Conservation (phyloP, 2,113 vertebrate genomes). For the Hylia prasina region DNA sequence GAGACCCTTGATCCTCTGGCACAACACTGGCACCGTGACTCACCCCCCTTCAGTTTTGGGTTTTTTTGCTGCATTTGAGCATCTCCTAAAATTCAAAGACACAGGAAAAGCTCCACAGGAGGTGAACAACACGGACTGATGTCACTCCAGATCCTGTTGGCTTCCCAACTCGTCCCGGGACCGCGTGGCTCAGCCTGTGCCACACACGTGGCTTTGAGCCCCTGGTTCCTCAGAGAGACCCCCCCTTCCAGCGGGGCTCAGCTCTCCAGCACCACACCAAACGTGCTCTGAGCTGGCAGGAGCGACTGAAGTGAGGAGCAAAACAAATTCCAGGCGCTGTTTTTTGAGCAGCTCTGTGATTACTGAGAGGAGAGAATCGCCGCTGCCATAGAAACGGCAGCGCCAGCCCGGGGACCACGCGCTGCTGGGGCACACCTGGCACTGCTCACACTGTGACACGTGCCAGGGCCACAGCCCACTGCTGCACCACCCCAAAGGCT, state of each 20-base stretch:
- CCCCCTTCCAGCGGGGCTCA: neutral
- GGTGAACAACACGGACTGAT: rapidly evolving
- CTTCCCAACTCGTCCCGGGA: rapidly evolving
- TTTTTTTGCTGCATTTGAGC: neutral
- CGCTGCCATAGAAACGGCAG: constrained; percentile 51
- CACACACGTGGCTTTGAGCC: rapidly evolving
- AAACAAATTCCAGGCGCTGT: neutral
- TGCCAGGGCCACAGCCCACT: neutral
- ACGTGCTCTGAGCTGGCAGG: neutral
- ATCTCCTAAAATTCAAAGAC: neutral
- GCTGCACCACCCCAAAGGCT: rapidly evolving
- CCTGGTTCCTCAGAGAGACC: rapidly evolving
- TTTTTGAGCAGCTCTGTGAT: neutral
- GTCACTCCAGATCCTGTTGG: neutral
- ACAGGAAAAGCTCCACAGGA: neutral
- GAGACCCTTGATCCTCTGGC: neutral
- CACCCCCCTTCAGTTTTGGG: neutral
- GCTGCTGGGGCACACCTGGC: neutral
- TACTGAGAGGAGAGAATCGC: neutral
- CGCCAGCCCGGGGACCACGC: neutral
- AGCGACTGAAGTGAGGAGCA: neutral
- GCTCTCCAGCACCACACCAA: neutral
- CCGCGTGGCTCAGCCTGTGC: neutral
- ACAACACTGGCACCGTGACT: neutral
- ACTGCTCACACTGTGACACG: rapidly evolving